Evolutionary conservation across 1,140 invertebrate genomes (phyloP), one percentile per base, ranked within the genome.

Genomic region (Steinernema khuongi): DNA sequence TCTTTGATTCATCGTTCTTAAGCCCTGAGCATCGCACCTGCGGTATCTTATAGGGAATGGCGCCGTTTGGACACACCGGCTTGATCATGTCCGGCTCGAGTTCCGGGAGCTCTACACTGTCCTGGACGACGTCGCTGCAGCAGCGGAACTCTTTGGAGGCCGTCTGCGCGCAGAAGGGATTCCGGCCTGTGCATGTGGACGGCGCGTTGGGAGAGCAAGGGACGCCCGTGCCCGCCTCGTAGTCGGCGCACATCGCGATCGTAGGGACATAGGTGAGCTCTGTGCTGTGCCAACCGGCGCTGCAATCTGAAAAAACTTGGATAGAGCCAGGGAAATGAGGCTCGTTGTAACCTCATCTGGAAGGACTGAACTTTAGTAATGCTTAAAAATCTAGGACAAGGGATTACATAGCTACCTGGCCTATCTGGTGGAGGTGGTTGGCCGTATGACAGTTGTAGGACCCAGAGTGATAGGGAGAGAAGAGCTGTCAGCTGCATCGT

Each of bases 31-130:
- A n/a, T n/a, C n/a, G n/a, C n/a, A n/a, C n/a, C n/a, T n/a, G 71
- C 19, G 77, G 77, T 31, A 79, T 77, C 67, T 74, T 74, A 41
- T 71, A 79, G 7, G 77, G 70, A 67, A 79, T 77, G 1, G 77
- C 77, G 30, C 77, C 77, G 29, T 71, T 77, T 0, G 77, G 77
- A 41, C 77, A 79, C 1, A 79, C 67, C 70, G 77, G 77, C 70
- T 79, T 79, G 26, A 79, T 72, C 70, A 77, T 71, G 7, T 79
- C 68, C 0, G 44, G 18, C n/a, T 76, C 50, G 0, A 79, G 43
- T 28, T 50, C 68, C 0, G 19, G 31, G 18, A 79, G 66, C 19
- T 79, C 77, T 2, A 69, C 71, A 14, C 74, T 77, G 50, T 79
- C 77, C 32, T 74, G 75, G 31, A 77, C 71, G 32, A 79, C 72